A percentile compares a stretch with the other conserved stretches of the same genome.
Conservation (phyloP, 1,140 invertebrate species). For the Dolichoris vasculosae region DNA sequence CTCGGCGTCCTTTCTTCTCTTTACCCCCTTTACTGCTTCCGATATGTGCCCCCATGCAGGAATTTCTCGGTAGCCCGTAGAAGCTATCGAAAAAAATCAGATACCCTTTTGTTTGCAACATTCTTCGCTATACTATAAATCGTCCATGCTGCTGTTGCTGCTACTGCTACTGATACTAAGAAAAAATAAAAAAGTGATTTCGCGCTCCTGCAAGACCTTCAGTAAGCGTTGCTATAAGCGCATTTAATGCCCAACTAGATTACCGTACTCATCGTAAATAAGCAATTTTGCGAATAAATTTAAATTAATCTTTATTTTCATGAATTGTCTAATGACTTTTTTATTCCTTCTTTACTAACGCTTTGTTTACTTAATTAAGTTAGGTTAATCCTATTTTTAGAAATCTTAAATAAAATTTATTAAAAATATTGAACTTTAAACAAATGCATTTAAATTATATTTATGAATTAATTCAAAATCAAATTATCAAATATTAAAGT, state of each 20-base stretch:
- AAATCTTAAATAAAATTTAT: too few species aligned
- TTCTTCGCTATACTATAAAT: conserved; percentile 54
- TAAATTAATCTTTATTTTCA: background rate
- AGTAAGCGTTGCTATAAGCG: background rate
- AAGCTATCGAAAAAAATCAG: conserved; percentile 54
- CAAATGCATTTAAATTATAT: too few species aligned
- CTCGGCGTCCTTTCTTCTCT: conserved; percentile 55
- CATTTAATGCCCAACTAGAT: background rate
- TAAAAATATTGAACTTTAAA: too few species aligned
- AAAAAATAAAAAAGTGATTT: conserved; percentile 39
- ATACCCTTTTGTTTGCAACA: conserved; percentile 54
- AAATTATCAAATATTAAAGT: too few species aligned
- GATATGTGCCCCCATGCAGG: conserved; percentile 40
- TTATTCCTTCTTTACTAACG: too few species aligned
- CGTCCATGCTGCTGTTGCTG: conserved; percentile 37
- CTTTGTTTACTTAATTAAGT: too few species aligned
- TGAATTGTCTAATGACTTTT: too few species aligned
- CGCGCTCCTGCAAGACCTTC: background rate
- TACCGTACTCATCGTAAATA: background rate
- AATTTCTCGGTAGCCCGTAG: conserved; percentile 50
- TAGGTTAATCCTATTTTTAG: too few species aligned
- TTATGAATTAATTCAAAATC: too few species aligned
- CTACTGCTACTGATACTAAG: conserved; percentile 7
- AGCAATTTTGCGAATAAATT: conserved; percentile 2
- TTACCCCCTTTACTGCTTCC: conserved; percentile 45